Conservation (phyloP, 1,140 invertebrate genomes). For the Apis florea region DNA sequence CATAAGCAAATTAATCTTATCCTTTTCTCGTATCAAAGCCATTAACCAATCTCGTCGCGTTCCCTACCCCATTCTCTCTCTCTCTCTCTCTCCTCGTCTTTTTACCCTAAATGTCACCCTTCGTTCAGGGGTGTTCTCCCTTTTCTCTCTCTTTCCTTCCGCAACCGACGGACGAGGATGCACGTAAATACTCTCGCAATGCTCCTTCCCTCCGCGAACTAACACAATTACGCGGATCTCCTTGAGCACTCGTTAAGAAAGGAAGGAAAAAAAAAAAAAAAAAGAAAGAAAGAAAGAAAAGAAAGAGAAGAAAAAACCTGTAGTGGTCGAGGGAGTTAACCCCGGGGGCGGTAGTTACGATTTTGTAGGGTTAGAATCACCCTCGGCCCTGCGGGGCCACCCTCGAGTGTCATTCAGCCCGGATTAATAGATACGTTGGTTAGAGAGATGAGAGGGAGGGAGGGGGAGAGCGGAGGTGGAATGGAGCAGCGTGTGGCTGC, state of each 20-base stretch:
- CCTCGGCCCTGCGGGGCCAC: constrained; percentile 59
- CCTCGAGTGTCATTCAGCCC: constrained; percentile 78
- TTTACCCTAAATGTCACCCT: constrained; percentile 75
- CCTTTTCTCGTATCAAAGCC: constrained; percentile 76
- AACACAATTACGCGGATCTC: constrained; percentile 74
- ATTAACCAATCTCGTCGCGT: constrained; percentile 74
- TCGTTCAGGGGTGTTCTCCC: constrained; percentile 15
- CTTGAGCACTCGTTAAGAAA: constrained; percentile 74
- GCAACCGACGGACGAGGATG: background rate
- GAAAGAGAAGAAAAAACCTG: constrained; percentile 55
- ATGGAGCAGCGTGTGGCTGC: constrained; percentile 42
- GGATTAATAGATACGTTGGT: constrained; percentile 79
- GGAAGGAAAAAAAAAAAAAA: constrained; percentile 29
- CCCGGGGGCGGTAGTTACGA: constrained; percentile 67
- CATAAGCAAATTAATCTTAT: constrained; percentile 77
- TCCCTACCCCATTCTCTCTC: constrained; percentile 24
- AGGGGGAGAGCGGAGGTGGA: constrained; percentile 36
- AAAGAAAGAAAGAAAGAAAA: background rate
- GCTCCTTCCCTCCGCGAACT: constrained; percentile 68
- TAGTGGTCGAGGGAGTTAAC: constrained; percentile 59
- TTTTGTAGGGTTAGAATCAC: constrained; percentile 72
- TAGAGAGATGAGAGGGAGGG: constrained; percentile 55
- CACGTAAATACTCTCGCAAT: background rate
- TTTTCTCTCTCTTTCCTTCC: background rate
- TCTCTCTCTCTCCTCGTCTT: constrained; percentile 33